Base-by-base conservation (phyloP, 2,797 vertebrate species). In the Gorsachius magnificus region DNA sequence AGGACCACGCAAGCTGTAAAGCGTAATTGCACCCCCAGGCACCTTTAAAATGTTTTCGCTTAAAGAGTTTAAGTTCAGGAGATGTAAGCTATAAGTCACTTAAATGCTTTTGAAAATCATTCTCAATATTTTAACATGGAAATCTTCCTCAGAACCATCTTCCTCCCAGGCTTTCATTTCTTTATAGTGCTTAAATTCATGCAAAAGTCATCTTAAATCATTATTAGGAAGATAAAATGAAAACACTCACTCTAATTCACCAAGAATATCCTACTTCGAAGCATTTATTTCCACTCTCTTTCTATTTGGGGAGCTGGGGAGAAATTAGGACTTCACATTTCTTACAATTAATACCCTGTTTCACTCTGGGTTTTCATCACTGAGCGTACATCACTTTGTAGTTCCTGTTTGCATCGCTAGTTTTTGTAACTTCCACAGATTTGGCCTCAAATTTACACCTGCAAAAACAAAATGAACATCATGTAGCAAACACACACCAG, bases 221-320 rank as follows among this genome's bases (percentile, higher is more conserved):
- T 85, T 89, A 90, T 85, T 89, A 92, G 71, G 83, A 87, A 94
- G 92, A 94, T 89, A 93, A 95, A 96, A 93, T 91, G 83, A 94
- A 90, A 94, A 90, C 75, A 89, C 74, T 95, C 80, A 48, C 86
- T 94, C 83, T 95, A 93, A 96, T 93, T 93, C 77, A 95, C 90
- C n/a, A 33, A 76, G 87, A 93, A 76, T 84, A 95, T 79, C 87
- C 89, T 89, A 80, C 86, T 89, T 92, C 0, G 46, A 87, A 84
- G 74, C 88, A 82, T 96, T 96, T 95, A 84, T 96, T 96, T 95
- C 87, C 54, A 79, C 78, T 91, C 84, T 86, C 57, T 48, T 74
- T 81, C 88, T 96, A 20, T 89, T 87, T 93, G 89, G 64, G 89
- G 83, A 95, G 53, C 93, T 93, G 64, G 87, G 82, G 91, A 95